Percentiles rank a stretch among this genome's conserved stretches.
These are phyloP conservation scores for Sporophila hypoxantha DNA, from an alignment of 2,113 vertebrate genomes.

Conservation along the genomic window DNA sequence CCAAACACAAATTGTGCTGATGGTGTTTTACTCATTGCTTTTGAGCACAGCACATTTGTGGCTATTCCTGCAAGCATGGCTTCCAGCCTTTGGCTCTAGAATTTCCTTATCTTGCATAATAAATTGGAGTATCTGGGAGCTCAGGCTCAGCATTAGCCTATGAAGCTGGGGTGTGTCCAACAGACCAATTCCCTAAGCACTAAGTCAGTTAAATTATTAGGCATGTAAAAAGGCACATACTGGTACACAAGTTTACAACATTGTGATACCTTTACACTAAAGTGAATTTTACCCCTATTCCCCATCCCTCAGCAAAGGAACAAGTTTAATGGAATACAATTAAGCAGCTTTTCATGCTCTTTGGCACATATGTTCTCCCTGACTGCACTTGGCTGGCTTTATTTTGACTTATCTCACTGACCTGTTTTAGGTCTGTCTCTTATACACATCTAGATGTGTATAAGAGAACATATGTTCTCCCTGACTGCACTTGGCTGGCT, in stretches of 20 bases:
- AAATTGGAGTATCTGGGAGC: background rate
- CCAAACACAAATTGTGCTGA: background rate
- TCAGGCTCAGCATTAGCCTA: background rate
- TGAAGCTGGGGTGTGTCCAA: background rate
- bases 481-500: background rate
- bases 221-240: fast-evolving
- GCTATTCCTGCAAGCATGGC: background rate
- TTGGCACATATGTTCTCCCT: background rate
- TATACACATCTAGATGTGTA: too few relatives aligned
- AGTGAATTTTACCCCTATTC: background rate
- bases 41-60: background rate
- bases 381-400: background rate
- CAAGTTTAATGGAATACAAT: background rate
- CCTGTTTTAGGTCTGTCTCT: background rate
- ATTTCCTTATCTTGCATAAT: background rate
- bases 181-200: background rate
- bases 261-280: background rate
- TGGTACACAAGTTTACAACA: background rate
- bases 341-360: background rate
- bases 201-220: background rate
- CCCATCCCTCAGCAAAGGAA: background rate
- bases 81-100: background rate
- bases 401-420: background rate
- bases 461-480: background rate
- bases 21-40: background rate